Percentiles rank a stretch among this genome's conserved stretches.
These are phyloP conservation scores for Blastomussa wellsi DNA, from an alignment of 92 coral and sea anemone species.

Conservation along the genomic window DNA sequence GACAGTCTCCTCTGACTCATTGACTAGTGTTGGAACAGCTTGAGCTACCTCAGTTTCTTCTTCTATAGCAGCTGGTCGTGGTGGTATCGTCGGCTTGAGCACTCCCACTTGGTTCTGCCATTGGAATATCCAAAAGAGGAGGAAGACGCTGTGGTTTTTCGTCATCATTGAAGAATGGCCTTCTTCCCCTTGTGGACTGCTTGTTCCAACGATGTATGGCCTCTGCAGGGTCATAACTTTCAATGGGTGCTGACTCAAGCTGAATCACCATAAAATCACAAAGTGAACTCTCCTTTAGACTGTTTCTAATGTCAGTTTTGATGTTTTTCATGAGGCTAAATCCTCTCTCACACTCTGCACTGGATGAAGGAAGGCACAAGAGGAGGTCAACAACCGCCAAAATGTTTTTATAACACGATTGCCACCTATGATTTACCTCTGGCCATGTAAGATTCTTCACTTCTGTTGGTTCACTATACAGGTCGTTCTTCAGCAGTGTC, in stretches of 20 bases:
- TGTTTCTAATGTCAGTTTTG: conserved; percentile 31
- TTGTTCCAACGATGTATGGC: conserved; percentile 31
- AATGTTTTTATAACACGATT: conserved; percentile 14
- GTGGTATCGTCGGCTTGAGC: too few relatives aligned
- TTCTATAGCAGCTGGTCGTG: neutral
- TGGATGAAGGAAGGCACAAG: conserved; percentile 37
- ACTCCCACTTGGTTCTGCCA: neutral
- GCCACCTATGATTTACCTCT: conserved; percentile 27
- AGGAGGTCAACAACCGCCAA: conserved; percentile 46
- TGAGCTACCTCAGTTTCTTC: neutral
- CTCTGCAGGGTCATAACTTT: conserved; percentile 25
- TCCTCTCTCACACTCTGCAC: conserved; percentile 34
- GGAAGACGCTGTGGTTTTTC: conserved; percentile 19
- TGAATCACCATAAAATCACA: conserved; percentile 37
- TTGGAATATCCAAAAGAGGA: conserved; percentile 7
- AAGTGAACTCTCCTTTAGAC: conserved; percentile 17
- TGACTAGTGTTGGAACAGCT: neutral
- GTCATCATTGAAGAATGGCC: conserved; percentile 23
- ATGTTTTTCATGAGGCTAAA: conserved; percentile 48
- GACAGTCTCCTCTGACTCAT: neutral
- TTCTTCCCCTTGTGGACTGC: conserved; percentile 19
- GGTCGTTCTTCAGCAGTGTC: conserved; percentile 32
- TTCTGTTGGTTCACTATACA: conserved; percentile 33
- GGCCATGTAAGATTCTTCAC: conserved; percentile 11
- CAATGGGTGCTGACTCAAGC: conserved; percentile 29